Conservation (phyloP, 2,797 vertebrate species). For the Balearica regulorum region DNA sequence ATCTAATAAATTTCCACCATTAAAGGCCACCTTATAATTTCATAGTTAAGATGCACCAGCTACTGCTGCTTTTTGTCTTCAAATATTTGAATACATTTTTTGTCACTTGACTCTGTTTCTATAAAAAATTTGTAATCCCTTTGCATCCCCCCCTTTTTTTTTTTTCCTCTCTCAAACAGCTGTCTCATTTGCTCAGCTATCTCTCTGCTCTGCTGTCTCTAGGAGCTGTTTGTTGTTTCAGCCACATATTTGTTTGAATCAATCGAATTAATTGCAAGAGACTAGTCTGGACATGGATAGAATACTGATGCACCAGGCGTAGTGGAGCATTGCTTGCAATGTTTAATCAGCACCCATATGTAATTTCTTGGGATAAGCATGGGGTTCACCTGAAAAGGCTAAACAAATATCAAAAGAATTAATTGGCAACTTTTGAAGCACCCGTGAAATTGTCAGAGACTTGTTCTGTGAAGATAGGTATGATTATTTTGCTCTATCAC, state of each 20-base stretch:
- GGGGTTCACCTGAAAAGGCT: neutral
- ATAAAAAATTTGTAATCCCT: neutral
- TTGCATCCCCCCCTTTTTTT: neutral
- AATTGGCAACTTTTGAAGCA: neutral
- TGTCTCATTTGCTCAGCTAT: neutral
- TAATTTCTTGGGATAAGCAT: neutral
- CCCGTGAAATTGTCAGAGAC: neutral
- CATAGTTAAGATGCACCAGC: neutral
- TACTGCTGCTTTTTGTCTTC: neutral
- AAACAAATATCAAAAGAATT: neutral
- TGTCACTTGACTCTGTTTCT: neutral
- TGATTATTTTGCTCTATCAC: neutral
- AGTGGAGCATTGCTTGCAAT: neutral
- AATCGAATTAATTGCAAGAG: slow-evolving; percentile 23
- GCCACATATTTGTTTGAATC: slow-evolving; percentile 4
- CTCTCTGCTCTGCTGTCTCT: neutral
- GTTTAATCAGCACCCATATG: neutral
- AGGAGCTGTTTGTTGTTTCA: neutral
- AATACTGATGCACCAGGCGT: neutral
- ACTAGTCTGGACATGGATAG: neutral
- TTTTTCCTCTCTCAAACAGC: too few relatives aligned
- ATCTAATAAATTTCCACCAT: neutral
- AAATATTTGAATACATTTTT: neutral
- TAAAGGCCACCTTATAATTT: neutral
- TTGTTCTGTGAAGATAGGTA: neutral